A percentile compares a stretch with the other conserved stretches of the same genome.
These are phyloP conservation scores for Orgyia antiqua DNA, from an alignment of 2,888 invertebrate genomes.

Conservation along the genomic window DNA sequence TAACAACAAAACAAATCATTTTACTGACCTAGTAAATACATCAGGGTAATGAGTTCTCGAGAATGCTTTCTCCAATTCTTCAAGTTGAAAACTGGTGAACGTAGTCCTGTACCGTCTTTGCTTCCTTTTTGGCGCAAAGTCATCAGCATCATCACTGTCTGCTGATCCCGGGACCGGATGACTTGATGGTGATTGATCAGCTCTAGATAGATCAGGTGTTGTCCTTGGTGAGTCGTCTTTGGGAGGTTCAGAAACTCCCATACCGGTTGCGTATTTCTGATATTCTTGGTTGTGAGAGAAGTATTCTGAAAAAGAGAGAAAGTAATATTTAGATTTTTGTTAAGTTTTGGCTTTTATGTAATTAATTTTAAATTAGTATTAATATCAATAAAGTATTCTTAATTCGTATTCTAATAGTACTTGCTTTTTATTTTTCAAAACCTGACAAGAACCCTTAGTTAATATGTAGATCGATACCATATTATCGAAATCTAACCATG, in stretches of 20 bases:
- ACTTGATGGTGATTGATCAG: conserved; percentile 67
- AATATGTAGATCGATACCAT: no score
- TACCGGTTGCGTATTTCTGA: conserved; percentile 50
- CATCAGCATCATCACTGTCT: conserved; percentile 83
- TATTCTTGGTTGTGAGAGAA: conserved; percentile 54
- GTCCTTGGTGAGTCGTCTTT: conserved; percentile 67
- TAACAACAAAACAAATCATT: no score
- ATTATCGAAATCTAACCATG: no score
- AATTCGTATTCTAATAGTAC: no score
- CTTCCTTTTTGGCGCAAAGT: conserved; percentile 92
- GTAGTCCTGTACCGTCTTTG: conserved; percentile 95
- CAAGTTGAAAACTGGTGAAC: conserved; percentile 95
- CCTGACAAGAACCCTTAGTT: no score
- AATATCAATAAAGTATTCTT: no score
- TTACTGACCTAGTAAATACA: conserved; percentile 95
- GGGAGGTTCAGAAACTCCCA: conserved; percentile 59
- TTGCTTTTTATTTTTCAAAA: no score
- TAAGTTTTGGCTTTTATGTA: no score
- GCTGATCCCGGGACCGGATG: conserved; percentile 77
- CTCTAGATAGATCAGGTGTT: conserved; percentile 58
- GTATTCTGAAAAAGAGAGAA: conserved; percentile 55
- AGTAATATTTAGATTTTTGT: no score
- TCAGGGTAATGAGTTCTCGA: conserved; percentile 98
- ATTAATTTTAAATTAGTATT: no score
- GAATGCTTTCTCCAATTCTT: conserved; percentile 97